Evolutionary conservation across 2,888 invertebrate species (phyloP).

Genomic region (Ligdia adustata): DNA sequence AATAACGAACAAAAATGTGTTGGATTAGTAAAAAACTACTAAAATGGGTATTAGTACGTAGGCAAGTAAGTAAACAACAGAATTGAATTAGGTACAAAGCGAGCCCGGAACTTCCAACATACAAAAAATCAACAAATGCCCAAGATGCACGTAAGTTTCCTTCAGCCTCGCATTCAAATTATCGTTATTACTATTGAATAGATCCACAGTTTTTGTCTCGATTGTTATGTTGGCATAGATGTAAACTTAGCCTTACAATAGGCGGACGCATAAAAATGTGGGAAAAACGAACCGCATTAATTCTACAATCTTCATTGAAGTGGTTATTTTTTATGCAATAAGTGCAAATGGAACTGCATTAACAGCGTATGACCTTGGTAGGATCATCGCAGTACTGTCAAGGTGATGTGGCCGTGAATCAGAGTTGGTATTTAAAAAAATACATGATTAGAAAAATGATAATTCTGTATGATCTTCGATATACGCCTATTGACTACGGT

Average conservation of each 20-base stretch:
- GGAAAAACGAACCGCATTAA: conserved; percentile 54
- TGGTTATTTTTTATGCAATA: conserved; percentile 40
- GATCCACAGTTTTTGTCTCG: conserved; percentile 47
- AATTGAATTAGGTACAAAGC: conserved; percentile 11
- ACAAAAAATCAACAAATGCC: conserved; percentile 29
- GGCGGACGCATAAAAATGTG: conserved; percentile 69
- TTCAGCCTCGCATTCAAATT: conserved; percentile 57
- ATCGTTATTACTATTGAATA: conserved; percentile 51
- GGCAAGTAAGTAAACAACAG: not conserved
- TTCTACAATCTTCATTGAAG: conserved; percentile 45
- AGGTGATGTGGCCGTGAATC: conserved; percentile 59
- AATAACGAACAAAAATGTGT: not conserved
- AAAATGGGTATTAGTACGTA: not conserved
- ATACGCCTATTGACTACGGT: conserved; percentile 22
- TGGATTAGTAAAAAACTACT: not conserved
- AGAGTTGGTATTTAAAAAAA: conserved; percentile 45
- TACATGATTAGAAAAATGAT: conserved; percentile 44
- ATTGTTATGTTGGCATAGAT: conserved; percentile 44
- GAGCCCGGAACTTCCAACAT: conserved; percentile 11
- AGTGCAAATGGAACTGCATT: conserved; percentile 10
- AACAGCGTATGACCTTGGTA: conserved; percentile 48
- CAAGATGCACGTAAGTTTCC: conserved; percentile 43
- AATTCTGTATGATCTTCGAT: conserved; percentile 28
- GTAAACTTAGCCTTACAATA: conserved; percentile 59
- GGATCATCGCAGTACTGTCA: conserved; percentile 49